phyloP scores from a whole-genome alignment of 2,797 vertebrate species.

The Morus bassanus region DNA sequence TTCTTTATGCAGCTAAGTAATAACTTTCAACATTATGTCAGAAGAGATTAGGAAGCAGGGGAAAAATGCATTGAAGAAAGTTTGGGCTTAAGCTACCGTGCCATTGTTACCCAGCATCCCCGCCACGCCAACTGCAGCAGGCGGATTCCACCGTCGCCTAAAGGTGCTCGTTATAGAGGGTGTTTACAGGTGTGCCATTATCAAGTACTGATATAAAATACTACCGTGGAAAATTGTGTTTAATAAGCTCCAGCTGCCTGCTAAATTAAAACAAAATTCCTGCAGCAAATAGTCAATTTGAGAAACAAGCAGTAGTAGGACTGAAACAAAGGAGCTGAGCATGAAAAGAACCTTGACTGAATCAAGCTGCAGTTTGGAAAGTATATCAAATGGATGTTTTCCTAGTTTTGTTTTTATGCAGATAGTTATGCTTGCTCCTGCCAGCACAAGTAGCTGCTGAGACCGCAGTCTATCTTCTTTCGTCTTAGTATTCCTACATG shows the following conservation, averaged over 20 bases:
- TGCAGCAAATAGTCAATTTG: neutral
- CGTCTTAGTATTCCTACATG: neutral
- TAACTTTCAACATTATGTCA: constrained; percentile 61
- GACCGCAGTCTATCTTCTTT: neutral
- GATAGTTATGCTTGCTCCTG: neutral
- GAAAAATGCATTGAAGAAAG: neutral
- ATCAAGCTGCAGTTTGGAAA: neutral
- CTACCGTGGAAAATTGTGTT: neutral
- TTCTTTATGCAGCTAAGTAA: constrained; percentile 56
- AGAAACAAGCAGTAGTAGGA: neutral
- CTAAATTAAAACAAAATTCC: constrained; percentile 37
- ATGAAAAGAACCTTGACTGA: neutral
- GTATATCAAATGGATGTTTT: neutral
- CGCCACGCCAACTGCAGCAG: neutral
- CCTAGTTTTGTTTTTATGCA: neutral
- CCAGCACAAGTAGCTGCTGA: constrained; percentile 13
- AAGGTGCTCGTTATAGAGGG: constrained; percentile 44
- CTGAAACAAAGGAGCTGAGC: neutral
- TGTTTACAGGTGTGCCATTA: constrained; percentile 65
- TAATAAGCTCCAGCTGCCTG: constrained; percentile 59
- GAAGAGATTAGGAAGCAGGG: constrained; percentile 28
- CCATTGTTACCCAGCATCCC: neutral
- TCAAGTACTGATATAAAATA: constrained; percentile 41
- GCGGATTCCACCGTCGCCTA: neutral
- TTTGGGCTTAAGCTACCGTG: neutral